A percentile compares a stretch with the other conserved stretches of the same genome.
Evolutionary conservation across 2,113 vertebrate genomes (phyloP).

Genomic region (Machaerirhynchus nigripectus): DNA sequence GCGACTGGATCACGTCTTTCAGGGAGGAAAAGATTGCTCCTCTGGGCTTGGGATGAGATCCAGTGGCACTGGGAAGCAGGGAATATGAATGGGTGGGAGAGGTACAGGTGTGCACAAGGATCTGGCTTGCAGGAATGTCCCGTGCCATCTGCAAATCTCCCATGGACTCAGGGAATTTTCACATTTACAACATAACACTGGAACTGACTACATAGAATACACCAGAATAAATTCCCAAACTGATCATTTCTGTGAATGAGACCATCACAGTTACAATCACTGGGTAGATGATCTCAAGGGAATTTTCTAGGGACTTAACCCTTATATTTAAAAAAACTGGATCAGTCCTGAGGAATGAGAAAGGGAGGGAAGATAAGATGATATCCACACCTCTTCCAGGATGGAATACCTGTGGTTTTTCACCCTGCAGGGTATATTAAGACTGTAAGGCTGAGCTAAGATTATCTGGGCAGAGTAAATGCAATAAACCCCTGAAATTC

Average conservation of each 20-base stretch:
- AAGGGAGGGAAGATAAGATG: background rate
- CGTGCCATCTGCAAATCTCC: background rate
- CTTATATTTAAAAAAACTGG: background rate
- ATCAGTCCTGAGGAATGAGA: background rate
- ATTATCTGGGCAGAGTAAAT: background rate
- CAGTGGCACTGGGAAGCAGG: background rate
- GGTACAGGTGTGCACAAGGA: fast-evolving
- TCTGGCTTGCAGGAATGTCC: background rate
- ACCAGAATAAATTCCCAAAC: background rate
- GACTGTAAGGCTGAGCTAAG: background rate
- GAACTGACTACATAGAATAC: background rate
- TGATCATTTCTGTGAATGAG: background rate
- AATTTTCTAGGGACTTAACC: background rate
- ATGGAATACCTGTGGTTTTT: background rate
- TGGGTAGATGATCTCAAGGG: background rate
- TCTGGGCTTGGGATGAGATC: background rate
- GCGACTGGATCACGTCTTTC: background rate
- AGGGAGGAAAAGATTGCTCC: background rate
- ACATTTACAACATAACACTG: background rate
- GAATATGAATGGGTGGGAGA: background rate
- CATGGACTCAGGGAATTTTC: background rate
- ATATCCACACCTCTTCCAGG: background rate
- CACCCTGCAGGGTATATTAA: background rate
- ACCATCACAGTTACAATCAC: background rate
- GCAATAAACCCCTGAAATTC: background rate